Base-by-base conservation (phyloP, 2,888 invertebrate genomes). In the Chloroclystis v-ata region DNA sequence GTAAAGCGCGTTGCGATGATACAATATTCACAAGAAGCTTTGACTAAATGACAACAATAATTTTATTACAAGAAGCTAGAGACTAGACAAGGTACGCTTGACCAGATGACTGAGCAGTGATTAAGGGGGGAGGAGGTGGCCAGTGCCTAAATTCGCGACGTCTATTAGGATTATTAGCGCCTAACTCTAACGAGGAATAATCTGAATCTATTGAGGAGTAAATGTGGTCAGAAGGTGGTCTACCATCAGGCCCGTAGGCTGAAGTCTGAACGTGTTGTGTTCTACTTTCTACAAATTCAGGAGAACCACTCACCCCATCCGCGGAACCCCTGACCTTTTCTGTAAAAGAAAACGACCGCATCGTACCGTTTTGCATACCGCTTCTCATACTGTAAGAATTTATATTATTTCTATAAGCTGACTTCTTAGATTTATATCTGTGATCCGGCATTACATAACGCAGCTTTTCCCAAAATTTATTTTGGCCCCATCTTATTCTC, bases 401-500 rank as follows among this genome's bases (percentile, higher is more conserved):
- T 69, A 95, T 94, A 72, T 94, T 94, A 60, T 92, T 90, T 63
- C 94, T 90, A 67, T 95, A 95, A 65, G 93, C 90, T 54, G 82
- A 72, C n/a, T 82, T 74, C 67, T 84, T 82, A 25, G 74, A 67
- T 67, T 78, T 82, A 60, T 67, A 72, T 60, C 77, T 90, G 59
- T 92, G 91, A 67, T 94, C 92, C 20, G 97, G 97, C 91, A 97
- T 93, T 51, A 95, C 93, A 75, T 95, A 97, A 57, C 94, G 91
- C 56, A 98, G 86, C 70, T 95, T 94, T 72, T 97, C 96, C 97
- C 97, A 97, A 89, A 98, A 98, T 71, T 96, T 91, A 66, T 94
- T 94, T 78, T 97, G 97, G 64, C 94, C 95, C 93, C 95, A 95
- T 62, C 93, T 90, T 59, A 97, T 91, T 50, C 95, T 90, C 43